Evolutionary conservation across 2,888 invertebrate species (phyloP).

Genomic region (Exephanes ischioxanthus): DNA sequence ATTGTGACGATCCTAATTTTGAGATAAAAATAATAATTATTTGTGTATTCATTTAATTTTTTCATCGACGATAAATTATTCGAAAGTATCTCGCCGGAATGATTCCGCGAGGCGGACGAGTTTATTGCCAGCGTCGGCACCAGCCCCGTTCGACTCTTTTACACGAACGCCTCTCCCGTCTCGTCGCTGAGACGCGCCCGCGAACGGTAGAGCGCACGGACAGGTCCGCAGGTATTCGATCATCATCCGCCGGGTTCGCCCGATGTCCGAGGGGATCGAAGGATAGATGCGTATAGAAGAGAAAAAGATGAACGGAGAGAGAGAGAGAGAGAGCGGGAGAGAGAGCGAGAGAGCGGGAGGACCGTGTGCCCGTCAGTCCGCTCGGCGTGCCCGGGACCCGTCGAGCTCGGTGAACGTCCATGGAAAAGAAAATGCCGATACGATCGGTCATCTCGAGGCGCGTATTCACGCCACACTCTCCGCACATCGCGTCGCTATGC

Average conservation of each 20-base stretch:
- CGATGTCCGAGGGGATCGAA: constrained; percentile 53
- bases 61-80: no score
- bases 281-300: constrained; percentile 54
- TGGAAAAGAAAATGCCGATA: constrained; percentile 74
- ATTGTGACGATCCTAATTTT: no score
- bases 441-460: constrained; percentile 76
- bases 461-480: constrained; percentile 54
- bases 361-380: constrained; percentile 60
- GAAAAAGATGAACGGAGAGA: constrained; percentile 61
- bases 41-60: not conserved
- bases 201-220: constrained; percentile 48
- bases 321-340: constrained; percentile 10
- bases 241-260: constrained; percentile 56
- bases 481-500: constrained; percentile 34
- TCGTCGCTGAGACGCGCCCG: not conserved
- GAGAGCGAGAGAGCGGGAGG: constrained; percentile 26
- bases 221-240: constrained; percentile 66
- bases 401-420: constrained; percentile 73
- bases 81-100: not conserved
- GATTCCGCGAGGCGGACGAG: not conserved
- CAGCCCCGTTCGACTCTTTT: constrained; percentile 21
- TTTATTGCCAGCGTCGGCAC: constrained; percentile 15
- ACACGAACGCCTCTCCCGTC: not conserved
- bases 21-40: not conserved
- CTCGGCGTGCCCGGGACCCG: constrained; percentile 69